Evolutionary conservation across 2,113 vertebrate species (phyloP).

Genomic region (Pteropus alecto): DNA sequence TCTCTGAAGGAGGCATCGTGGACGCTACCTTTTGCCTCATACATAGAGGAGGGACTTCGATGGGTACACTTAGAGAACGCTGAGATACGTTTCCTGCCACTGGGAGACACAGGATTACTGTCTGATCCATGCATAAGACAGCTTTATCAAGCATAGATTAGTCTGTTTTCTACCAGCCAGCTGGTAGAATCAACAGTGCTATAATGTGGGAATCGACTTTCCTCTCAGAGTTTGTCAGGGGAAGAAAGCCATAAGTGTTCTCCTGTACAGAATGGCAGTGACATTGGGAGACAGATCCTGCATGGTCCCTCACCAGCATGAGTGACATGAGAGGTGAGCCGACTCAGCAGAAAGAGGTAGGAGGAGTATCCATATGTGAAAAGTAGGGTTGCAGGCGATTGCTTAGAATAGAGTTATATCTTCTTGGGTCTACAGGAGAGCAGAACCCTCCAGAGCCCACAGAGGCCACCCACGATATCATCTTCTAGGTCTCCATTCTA

Average conservation of each 20-base stretch:
- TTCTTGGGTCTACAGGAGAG: neutral
- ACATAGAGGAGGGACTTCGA: neutral
- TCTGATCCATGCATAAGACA: neutral
- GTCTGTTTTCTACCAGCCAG: neutral
- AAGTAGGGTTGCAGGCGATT: neutral
- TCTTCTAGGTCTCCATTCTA: neutral
- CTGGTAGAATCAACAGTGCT: neutral
- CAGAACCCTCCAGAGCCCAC: neutral
- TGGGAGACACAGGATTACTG: neutral
- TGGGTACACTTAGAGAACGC: neutral
- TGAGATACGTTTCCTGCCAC: neutral
- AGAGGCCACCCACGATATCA: neutral
- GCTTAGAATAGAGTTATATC: neutral
- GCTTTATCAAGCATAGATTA: neutral
- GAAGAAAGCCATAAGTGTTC: neutral
- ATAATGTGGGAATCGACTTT: neutral
- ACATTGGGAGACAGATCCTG: neutral
- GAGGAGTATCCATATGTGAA: neutral
- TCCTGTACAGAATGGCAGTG: neutral
- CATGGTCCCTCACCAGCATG: no score
- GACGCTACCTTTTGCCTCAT: neutral
- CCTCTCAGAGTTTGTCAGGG: neutral
- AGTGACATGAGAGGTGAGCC: neutral
- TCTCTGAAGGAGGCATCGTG: neutral
- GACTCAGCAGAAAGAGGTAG: neutral